Conservation (phyloP, 2,113 vertebrate genomes). For the Hydropotes inermis region DNA sequence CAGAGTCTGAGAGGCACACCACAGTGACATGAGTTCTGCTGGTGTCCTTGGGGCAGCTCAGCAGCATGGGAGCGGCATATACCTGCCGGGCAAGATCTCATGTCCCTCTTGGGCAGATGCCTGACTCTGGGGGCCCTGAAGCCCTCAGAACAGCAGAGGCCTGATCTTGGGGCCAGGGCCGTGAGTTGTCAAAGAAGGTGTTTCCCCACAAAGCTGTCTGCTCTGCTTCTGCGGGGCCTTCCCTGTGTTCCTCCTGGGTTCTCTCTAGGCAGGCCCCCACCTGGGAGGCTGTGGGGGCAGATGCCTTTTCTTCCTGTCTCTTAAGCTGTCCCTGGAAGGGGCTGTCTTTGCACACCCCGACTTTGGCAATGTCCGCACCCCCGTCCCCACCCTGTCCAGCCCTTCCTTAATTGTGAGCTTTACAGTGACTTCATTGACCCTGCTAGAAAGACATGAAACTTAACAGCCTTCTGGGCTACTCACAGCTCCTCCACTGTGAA, state of each 20-base stretch:
- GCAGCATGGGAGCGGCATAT: not conserved
- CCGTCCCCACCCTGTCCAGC: not conserved
- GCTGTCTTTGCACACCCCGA: not conserved
- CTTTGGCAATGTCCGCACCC: not conserved
- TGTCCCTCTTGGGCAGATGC: not conserved
- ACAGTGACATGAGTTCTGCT: fast-evolving
- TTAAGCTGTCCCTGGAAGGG: not conserved
- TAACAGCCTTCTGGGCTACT: not conserved
- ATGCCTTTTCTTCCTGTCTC: not conserved
- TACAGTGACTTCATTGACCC: not conserved
- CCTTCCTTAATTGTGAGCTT: not conserved
- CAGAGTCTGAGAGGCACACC: too few species aligned
- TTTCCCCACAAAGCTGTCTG: fast-evolving
- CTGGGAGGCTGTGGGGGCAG: not conserved
- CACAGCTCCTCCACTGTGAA: not conserved
- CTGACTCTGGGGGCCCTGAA: not conserved
- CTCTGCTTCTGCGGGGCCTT: not conserved
- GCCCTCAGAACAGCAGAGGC: not conserved
- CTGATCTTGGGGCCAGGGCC: too few species aligned
- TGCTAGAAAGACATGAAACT: not conserved
- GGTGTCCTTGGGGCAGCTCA: not conserved
- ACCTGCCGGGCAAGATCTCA: not conserved
- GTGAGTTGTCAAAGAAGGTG: not conserved
- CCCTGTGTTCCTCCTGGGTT: fast-evolving
- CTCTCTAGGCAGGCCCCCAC: too few species aligned